These are phyloP conservation scores for Bungarus multicinctus DNA, from an alignment of 2,113 vertebrate species.

Conservation along the genomic window DNA sequence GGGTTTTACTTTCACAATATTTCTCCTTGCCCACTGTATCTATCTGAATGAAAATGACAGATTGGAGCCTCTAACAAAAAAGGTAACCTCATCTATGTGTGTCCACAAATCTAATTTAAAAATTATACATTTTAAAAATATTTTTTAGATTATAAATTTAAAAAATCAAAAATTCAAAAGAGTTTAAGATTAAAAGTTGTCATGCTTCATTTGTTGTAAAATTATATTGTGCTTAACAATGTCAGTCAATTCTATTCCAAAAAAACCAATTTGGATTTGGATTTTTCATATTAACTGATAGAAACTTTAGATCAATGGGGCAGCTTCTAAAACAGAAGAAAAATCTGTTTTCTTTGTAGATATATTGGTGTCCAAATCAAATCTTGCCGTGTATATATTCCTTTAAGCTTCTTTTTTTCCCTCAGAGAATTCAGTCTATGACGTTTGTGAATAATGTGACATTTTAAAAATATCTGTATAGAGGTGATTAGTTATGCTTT, in stretches of 20 bases:
- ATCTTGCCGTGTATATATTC: background rate
- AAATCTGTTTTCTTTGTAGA: background rate
- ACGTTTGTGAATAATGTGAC: background rate
- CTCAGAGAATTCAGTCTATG: background rate
- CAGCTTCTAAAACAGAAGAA: background rate
- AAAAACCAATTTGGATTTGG: background rate
- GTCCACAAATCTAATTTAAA: background rate
- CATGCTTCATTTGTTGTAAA: background rate
- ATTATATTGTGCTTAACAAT: background rate
- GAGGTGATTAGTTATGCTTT: background rate
- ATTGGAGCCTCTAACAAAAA: background rate
- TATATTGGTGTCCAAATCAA: background rate
- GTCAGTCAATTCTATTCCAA: background rate
- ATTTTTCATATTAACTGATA: background rate
- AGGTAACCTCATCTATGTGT: background rate
- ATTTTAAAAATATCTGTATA: background rate
- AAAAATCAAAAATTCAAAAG: background rate
- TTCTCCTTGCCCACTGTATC: background rate
- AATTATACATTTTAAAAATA: background rate
- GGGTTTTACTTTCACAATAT: background rate
- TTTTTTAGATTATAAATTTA: background rate
- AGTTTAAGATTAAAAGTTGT: background rate
- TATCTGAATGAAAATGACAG: background rate
- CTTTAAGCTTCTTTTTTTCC: background rate
- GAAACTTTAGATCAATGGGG: background rate